These are phyloP conservation scores for Beris morrisii DNA, from an alignment of 2,888 invertebrate species.

Conservation along the genomic window DNA sequence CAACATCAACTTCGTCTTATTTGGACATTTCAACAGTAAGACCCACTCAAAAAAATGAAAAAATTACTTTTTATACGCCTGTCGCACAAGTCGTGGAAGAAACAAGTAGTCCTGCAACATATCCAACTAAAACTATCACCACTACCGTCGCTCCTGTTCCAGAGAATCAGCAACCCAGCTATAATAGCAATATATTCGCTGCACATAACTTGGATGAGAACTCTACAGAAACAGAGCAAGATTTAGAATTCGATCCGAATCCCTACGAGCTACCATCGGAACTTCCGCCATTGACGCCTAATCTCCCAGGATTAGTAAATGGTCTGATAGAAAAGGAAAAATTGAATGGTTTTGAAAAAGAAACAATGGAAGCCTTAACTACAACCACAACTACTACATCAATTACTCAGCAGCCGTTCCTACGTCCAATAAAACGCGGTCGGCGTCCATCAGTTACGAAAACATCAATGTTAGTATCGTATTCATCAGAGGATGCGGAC, in stretches of 20 bases:
- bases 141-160: conserved; percentile 14
- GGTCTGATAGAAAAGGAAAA: conserved; percentile 60
- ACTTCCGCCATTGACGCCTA: conserved; percentile 61
- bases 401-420: conserved; percentile 53
- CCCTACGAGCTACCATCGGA: conserved; percentile 62
- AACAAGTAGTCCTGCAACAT: too few species aligned
- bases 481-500: conserved; percentile 46
- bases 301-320: conserved; percentile 64
- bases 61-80: conserved; percentile 47
- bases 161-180: conserved; percentile 47
- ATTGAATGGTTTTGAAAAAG: conserved; percentile 43
- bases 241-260: conserved; percentile 54
- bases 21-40: conserved; percentile 43
- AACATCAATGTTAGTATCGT: conserved; percentile 50
- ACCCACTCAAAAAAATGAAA: conserved; percentile 45
- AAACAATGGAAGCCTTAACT: conserved; percentile 45
- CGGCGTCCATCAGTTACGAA: conserved; percentile 55
- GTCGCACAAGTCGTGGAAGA: not conserved
- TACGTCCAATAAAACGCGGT: conserved; percentile 60
- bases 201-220: conserved; percentile 46
- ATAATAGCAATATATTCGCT: conserved; percentile 31
- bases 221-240: conserved; percentile 46
- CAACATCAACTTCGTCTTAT: conserved; percentile 42
- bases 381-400: conserved; percentile 53
- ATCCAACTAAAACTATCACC: conserved; percentile 25